Percentiles rank a stretch among this genome's conserved stretches.
Conservation (phyloP, 2,113 vertebrate genomes). For the Clarias magur region DNA sequence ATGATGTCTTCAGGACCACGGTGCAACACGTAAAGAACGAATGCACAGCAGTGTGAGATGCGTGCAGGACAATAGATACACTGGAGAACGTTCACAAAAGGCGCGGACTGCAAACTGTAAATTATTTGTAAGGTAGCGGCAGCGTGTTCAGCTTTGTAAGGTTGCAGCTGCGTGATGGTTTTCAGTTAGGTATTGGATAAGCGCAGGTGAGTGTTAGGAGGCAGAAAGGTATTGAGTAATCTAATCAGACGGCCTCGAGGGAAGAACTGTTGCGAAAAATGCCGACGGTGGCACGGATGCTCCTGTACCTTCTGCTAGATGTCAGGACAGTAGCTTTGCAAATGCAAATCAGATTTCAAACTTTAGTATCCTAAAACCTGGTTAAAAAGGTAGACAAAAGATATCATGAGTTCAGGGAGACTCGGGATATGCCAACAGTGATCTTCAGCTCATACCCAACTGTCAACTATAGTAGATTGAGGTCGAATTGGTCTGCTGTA, state of each 20-base stretch:
- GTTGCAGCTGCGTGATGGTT: not conserved
- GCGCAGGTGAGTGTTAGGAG: not conserved
- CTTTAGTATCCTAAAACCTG: not conserved
- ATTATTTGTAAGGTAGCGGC: not conserved
- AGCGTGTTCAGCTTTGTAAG: not conserved
- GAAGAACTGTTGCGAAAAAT: not conserved
- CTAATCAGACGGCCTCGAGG: not conserved
- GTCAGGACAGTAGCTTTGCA: not conserved
- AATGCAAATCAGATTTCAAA: not conserved
- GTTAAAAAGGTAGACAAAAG: not conserved
- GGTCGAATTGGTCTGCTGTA: constrained; percentile 28
- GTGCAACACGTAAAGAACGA: no score
- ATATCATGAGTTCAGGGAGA: not conserved
- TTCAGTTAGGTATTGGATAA: not conserved
- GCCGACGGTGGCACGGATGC: not conserved
- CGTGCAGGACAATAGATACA: no score
- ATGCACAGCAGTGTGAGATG: not conserved
- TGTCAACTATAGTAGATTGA: not conserved
- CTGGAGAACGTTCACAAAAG: no score
- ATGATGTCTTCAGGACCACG: not conserved
- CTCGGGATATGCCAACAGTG: not conserved
- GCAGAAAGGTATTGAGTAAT: not conserved
- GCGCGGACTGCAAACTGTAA: no score
- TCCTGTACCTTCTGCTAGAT: not conserved
- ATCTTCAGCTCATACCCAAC: not conserved